A percentile compares a stretch with the other conserved stretches of the same genome.
phyloP scores from a whole-genome alignment of 2,113 vertebrate species.

The Talpa occidentalis region DNA sequence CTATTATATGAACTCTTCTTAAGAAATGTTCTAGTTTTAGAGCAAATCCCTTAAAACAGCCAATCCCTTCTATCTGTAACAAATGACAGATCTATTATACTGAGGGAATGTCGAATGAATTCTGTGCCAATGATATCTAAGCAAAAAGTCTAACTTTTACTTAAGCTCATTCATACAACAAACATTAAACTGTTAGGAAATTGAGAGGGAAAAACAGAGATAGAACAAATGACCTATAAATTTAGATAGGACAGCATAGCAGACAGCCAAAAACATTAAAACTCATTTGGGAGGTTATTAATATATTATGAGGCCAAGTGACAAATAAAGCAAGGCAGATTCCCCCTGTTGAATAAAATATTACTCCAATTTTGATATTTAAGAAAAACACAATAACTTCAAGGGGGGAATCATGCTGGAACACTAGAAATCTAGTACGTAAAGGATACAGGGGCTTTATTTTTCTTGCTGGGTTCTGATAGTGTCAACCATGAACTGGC shows the following conservation, averaged over 20 bases:
- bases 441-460: not conserved
- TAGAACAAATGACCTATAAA: not conserved
- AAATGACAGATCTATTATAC: not conserved
- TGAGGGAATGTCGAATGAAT: conserved; percentile 21
- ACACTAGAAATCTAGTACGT: not conserved
- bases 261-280: conserved; percentile 37
- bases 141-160: conserved; percentile 9
- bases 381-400: not conserved
- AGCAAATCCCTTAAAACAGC: not conserved
- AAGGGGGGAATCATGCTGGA: not conserved
- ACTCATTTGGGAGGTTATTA: conserved; percentile 47
- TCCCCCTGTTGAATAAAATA: conserved; percentile 27
- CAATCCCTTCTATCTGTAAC: not conserved
- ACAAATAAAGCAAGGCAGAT: not conserved
- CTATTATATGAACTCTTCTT: not conserved
- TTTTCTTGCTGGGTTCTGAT: not conserved
- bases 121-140: not conserved
- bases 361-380: conserved; percentile 33
- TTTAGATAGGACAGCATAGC: not conserved
- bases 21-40: conserved; percentile 18
- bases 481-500: not conserved
- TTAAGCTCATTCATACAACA: conserved; percentile 5
- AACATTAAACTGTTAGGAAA: conserved; percentile 24
- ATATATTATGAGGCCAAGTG: conserved; percentile 37
- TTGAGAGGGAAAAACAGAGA: not conserved